phyloP scores from a whole-genome alignment of 2,888 invertebrate genomes.

The Mayetiola destructor region DNA sequence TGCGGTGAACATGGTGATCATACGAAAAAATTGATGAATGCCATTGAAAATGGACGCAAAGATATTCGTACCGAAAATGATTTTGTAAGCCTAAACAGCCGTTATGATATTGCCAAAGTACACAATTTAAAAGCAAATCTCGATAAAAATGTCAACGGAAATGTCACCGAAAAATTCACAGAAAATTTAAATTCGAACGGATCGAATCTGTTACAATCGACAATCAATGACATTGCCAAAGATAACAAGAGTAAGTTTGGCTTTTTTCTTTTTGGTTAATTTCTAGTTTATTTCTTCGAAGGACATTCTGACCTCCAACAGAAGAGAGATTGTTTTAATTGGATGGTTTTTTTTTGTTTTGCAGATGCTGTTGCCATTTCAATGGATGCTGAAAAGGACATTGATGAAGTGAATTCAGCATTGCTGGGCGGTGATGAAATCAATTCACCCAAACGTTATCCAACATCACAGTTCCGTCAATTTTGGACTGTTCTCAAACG shows the following conservation, averaged over 20 bases:
- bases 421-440: slow-evolving; percentile 48
- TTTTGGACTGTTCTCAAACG: slow-evolving; percentile 79
- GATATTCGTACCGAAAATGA: slow-evolving; percentile 62
- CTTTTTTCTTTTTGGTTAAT: too few relatives aligned
- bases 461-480: slow-evolving; percentile 67
- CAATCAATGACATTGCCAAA: slow-evolving; percentile 49
- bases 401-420: slow-evolving; percentile 51
- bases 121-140: slow-evolving; percentile 35
- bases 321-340: slow-evolving; percentile 13
- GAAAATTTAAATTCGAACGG: slow-evolving; percentile 23
- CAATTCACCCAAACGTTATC: slow-evolving; percentile 56
- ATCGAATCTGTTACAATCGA: slow-evolving; percentile 31
- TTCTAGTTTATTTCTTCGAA: too few relatives aligned
- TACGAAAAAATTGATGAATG: slow-evolving; percentile 64
- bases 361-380: slow-evolving; percentile 41
- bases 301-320: too few relatives aligned
- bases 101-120: slow-evolving; percentile 40
- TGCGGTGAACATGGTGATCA: slow-evolving; percentile 94
- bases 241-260: slow-evolving; percentile 34
- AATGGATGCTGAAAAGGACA: slow-evolving; percentile 47
- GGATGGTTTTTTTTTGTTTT: neutral
- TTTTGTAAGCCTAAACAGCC: slow-evolving; percentile 45
- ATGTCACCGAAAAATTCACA: slow-evolving; percentile 29
- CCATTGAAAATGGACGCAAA: slow-evolving; percentile 70
- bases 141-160: slow-evolving; percentile 40